Evolutionary conservation across 2,797 vertebrate species (phyloP), one percentile per base, ranked within the genome.

Genomic region (Parambassis ranga): DNA sequence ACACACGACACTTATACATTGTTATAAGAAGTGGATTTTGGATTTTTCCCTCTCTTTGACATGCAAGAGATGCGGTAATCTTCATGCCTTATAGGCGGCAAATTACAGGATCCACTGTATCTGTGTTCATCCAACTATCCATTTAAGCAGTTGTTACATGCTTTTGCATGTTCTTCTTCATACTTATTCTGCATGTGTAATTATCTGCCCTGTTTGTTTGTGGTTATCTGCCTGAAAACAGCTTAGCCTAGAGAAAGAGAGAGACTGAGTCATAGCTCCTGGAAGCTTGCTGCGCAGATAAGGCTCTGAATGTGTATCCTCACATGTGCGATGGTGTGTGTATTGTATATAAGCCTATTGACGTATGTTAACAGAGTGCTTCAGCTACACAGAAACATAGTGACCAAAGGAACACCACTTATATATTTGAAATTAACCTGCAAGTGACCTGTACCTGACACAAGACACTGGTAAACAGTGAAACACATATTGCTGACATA

Each of bases 161-260:
- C 44, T 58, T 65, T 68, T 49, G 37, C 28, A 55, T 49, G 44
- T 71, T 71, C 10, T 31, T 64, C 41, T 53, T 51, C 28, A 68
- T 55, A 53, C 77, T 63, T 15, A 71, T 71, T 63, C 66, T 46
- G 44, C 55, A 30, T 43, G 44, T 52, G 42, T 46, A 72, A 70
- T 87, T 74, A 67, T 77, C 48, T 82, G 55, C 47, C 48, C 55
- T 65, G 64, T 76, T 82, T 80, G 71, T 81, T 79, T 81, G 58
- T 71, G 47, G 33, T 64, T 79, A 70, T 82, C 75, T 67, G 39
- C 57, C 71, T 63, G 63, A 53, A 74, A 81, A 75, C 49, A 63
- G 60, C 55, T 62, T 52, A 36, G 69, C 72, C 68, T 24, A 3
- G 33, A 71, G 64, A 83, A 48, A 68, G 16, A 75, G 2, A 41